phyloP scores from a whole-genome alignment of 2,113 vertebrate genomes.

The Hystrix cristata region DNA sequence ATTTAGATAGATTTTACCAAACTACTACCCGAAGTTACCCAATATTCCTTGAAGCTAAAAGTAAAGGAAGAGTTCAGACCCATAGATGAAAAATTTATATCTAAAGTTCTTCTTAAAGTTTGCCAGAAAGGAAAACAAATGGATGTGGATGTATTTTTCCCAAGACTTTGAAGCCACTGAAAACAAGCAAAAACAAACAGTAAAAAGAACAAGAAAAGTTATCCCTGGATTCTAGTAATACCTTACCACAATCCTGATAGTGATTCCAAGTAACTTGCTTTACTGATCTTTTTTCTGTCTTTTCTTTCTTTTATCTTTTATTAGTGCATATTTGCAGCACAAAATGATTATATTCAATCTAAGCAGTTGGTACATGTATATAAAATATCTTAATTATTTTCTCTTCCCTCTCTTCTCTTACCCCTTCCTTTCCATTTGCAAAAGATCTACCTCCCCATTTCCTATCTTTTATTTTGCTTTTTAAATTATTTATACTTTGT shows the following conservation, averaged over 20 bases:
- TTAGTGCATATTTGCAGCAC: background rate
- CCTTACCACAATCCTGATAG: background rate
- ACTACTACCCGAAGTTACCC: background rate
- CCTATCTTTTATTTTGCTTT: background rate
- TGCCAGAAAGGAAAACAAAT: background rate
- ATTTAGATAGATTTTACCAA: background rate
- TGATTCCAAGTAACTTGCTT: background rate
- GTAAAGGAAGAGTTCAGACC: background rate
- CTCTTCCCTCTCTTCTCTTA: background rate
- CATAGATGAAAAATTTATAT: background rate
- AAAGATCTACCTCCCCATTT: background rate
- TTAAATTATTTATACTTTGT: too few relatives aligned
- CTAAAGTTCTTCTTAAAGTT: background rate
- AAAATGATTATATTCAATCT: background rate
- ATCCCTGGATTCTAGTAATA: background rate
- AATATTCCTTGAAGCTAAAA: background rate
- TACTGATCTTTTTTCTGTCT: background rate
- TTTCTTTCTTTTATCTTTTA: background rate
- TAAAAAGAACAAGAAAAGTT: background rate
- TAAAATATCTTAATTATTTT: background rate
- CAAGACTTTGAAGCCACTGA: background rate
- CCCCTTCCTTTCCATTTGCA: background rate
- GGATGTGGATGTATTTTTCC: background rate
- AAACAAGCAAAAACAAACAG: background rate
- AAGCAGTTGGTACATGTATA: background rate